phyloP scores from a whole-genome alignment of 1,140 invertebrate species.

The Penaeus vannamei region DNA sequence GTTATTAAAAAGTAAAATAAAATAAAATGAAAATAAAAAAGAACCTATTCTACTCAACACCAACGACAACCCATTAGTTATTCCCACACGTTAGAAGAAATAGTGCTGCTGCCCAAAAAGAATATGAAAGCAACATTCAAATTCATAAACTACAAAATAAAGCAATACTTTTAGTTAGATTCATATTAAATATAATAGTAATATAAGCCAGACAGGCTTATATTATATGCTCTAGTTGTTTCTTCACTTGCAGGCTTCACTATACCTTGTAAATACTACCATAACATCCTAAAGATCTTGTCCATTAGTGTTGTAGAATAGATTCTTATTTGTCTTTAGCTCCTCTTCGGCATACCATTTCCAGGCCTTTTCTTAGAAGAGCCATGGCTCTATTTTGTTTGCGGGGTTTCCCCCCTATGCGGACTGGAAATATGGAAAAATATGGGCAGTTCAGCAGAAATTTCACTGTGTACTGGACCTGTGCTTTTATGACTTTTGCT shows the following conservation, averaged over 20 bases:
- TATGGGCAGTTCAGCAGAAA: constrained; percentile 39
- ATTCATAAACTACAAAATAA: constrained; percentile 63
- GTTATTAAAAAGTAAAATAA: too few relatives aligned
- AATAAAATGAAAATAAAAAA: constrained; percentile 31
- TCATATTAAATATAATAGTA: constrained; percentile 43
- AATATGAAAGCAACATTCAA: constrained; percentile 60
- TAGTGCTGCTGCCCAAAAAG: constrained; percentile 45
- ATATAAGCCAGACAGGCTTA: constrained; percentile 9
- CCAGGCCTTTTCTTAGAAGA: constrained; percentile 60
- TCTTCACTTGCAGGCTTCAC: constrained; percentile 57
- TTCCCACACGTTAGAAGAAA: constrained; percentile 56
- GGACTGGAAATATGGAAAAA: constrained; percentile 62
- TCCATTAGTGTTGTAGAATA: constrained; percentile 63
- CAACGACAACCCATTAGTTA: constrained; percentile 50
- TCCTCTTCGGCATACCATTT: constrained; percentile 62
- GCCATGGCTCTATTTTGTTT: constrained; percentile 62
- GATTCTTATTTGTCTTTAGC: constrained; percentile 64
- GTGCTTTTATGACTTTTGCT: too few relatives aligned
- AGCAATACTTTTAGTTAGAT: constrained; percentile 25
- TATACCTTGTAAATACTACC: constrained; percentile 60
- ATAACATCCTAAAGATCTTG: constrained; percentile 52
- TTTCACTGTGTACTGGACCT: too few relatives aligned
- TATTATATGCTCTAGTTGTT: constrained; percentile 22
- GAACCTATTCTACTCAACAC: constrained; percentile 52
- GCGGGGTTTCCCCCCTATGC: constrained; percentile 59